Evolutionary conservation across 1,140 invertebrate genomes (phyloP).

Genomic region (Magallana angulata): DNA sequence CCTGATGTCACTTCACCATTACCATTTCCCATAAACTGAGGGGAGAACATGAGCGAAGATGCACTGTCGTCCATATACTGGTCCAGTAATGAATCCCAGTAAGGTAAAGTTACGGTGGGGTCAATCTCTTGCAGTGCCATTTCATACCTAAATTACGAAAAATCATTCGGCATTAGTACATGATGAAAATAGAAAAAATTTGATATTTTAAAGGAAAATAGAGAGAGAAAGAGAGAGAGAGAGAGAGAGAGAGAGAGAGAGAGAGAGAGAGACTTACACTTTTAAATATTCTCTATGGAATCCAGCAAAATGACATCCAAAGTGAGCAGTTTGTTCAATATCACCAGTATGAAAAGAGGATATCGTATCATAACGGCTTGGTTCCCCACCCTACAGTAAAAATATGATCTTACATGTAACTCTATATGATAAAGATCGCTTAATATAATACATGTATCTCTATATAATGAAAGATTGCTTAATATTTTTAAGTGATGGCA

Average conservation of each 20-base stretch:
- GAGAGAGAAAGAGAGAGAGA: too few species aligned
- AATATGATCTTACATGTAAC: too few species aligned
- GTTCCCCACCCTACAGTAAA: background rate
- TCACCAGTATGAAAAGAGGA: constrained; percentile 67
- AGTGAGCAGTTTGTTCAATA: constrained; percentile 67
- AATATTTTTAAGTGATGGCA: background rate
- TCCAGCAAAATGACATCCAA: constrained; percentile 69
- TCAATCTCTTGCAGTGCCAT: constrained; percentile 68
- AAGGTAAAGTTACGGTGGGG: constrained; percentile 67
- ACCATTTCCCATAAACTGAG: constrained; percentile 43
- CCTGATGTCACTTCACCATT: constrained; percentile 43
- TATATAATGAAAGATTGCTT: background rate
- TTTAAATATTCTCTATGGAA: constrained; percentile 71
- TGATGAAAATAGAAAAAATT: background rate
- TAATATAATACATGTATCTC: too few species aligned
- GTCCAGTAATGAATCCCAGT: constrained; percentile 73
- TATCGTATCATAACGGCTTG: constrained; percentile 65
- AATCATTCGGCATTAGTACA: background rate
- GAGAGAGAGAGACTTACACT: constrained; percentile 64
- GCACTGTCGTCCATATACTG: constrained; percentile 71
- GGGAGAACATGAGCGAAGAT: constrained; percentile 69
- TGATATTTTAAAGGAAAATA: too few species aligned
- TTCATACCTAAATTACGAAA: constrained; percentile 66
- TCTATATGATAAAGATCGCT: background rate
- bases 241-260: too few species aligned